Evolutionary conservation across 2,888 invertebrate genomes (phyloP).

Genomic region (Lochmaea capreae): DNA sequence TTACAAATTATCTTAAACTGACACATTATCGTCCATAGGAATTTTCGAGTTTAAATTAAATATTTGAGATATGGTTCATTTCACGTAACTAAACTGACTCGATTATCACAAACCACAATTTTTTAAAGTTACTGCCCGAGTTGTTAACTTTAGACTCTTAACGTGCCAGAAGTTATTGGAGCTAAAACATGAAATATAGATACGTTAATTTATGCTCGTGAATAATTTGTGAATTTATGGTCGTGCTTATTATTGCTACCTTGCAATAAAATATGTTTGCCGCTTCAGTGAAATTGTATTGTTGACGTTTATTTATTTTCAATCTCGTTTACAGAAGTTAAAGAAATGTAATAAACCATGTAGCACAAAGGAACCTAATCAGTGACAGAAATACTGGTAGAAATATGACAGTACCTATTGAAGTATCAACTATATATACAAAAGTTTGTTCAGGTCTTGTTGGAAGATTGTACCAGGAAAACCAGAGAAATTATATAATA

Average conservation of each 20-base stretch:
- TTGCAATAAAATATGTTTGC: slow-evolving; percentile 27
- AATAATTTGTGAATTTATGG: slow-evolving; percentile 27
- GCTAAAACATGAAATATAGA: slow-evolving; percentile 28
- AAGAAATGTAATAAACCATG: slow-evolving; percentile 21
- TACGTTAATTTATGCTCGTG: slow-evolving; percentile 27
- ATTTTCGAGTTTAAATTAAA: not conserved
- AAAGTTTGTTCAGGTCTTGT: not conserved
- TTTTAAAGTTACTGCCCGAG: not conserved
- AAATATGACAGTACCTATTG: not conserved
- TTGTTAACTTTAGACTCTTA: slow-evolving; percentile 11
- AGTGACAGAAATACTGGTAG: slow-evolving; percentile 15
- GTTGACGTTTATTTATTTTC: slow-evolving; percentile 32
- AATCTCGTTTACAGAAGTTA: slow-evolving; percentile 29
- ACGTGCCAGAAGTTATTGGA: slow-evolving; percentile 23
- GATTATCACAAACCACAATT: slow-evolving; percentile 1
- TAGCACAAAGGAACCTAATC: slow-evolving; percentile 20
- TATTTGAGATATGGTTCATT: not conserved
- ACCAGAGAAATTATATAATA: not conserved
- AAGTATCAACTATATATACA: not conserved
- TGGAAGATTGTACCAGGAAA: not conserved
- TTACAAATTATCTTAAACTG: not conserved
- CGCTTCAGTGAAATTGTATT: slow-evolving; percentile 21
- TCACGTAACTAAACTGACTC: not conserved
- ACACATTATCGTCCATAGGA: not conserved
- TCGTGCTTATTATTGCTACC: slow-evolving; percentile 27